These are phyloP conservation scores for Branchinecta lynchi DNA, from an alignment of 1,140 invertebrate species.

Conservation along the genomic window DNA sequence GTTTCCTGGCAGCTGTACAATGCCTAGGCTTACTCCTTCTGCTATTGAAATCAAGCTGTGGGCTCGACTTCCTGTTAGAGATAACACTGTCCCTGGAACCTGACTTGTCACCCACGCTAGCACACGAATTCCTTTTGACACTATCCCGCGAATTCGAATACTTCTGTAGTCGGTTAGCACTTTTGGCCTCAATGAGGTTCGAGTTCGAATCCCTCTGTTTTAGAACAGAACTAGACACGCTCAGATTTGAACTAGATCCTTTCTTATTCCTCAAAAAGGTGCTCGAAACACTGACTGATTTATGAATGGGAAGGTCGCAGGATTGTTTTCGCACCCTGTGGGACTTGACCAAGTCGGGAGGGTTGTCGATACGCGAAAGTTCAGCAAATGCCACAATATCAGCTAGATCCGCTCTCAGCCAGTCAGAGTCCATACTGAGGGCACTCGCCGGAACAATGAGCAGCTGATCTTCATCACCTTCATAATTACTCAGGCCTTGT, in stretches of 20 bases:
- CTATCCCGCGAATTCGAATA: neutral
- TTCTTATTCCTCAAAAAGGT: neutral
- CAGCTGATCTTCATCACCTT: slow-evolving; percentile 1
- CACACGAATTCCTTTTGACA: neutral
- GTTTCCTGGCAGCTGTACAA: neutral
- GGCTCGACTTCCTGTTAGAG: neutral
- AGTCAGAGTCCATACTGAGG: slow-evolving; percentile 4
- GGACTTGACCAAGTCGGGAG: slow-evolving; percentile 1
- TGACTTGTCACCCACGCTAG: neutral
- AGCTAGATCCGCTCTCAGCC: neutral
- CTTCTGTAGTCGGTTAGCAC: neutral
- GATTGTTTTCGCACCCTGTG: neutral
- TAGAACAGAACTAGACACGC: neutral
- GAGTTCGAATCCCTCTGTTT: slow-evolving; percentile 2
- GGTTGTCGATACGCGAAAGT: neutral
- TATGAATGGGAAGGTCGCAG: neutral
- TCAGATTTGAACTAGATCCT: neutral
- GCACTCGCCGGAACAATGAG: neutral
- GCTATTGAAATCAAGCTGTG: neutral
- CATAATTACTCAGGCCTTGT: neutral
- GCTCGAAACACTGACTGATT: slow-evolving; percentile 3
- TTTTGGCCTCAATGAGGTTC: neutral
- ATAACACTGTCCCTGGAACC: neutral
- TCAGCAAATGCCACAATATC: neutral
- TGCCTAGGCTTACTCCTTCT: slow-evolving; percentile 2